Base-by-base conservation (phyloP, 2,797 vertebrate species). In the Oreortyx pictus region DNA sequence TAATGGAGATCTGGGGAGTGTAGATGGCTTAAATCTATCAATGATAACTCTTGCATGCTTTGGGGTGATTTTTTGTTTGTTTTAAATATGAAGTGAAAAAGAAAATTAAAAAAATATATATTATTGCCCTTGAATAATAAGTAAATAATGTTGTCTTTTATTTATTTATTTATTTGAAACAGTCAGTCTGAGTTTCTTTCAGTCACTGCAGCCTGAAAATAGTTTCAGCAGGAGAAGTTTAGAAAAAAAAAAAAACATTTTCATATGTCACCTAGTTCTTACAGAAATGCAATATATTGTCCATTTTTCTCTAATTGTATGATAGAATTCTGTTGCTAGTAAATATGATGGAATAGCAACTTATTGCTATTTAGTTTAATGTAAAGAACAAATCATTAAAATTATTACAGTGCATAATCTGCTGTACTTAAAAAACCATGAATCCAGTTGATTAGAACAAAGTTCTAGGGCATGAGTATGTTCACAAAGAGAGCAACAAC, bases 161-260 rank as follows among this genome's bases (percentile, higher is more conserved):
- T 35, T 18, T 61, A 24, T 75, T 71, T 24, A 1, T 37, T 18
- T 54, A n/a, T 82, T 71, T 71, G 5, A 76, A 52, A 17, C 16
- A 72, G 13, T 56, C 71, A 60, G 37, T 60, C 24, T 77, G 61
- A 15, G 13, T 74, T 82, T 14, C 22, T 11, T 85, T 56, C 54
- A 35, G 25, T 77, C 33, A 43, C 61, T 54, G 27, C 14, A 64
- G 47, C 27, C 16, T 72, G 29, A 78, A 86, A 86, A 62, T 49
- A 6, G 24, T 61, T 82, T 87, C 65, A 90, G 60, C 19, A 47
- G 33, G 31, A 50, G 77, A 64, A 68, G 14, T 65, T 61, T 49
- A 31, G 59, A 33, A 19, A 83, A 80, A 82, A 83, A 80, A 82
- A 17, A 85, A 80, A 82, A 64, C 68, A 49, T 90, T 90, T 66